Percentiles rank a stretch among this genome's conserved stretches.
phyloP scores from a whole-genome alignment of 2,113 vertebrate genomes.

The Electrona antarctica region DNA sequence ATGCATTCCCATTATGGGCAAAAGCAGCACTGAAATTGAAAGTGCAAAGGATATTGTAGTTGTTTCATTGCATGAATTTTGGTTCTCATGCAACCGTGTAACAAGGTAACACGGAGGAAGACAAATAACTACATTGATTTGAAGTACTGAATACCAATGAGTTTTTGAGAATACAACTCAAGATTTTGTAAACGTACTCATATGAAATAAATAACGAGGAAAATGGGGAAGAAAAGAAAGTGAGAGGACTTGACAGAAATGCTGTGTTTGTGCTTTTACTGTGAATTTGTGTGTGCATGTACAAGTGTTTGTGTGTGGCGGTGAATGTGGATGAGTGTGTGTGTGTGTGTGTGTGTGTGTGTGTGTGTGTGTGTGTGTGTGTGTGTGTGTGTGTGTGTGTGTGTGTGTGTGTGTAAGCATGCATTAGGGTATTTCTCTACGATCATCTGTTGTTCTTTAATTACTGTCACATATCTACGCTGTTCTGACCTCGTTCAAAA shows the following conservation, averaged over 20 bases:
- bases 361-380: too few relatives aligned
- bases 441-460: background rate
- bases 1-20: constrained; percentile 44
- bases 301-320: too few relatives aligned
- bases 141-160: constrained; percentile 28
- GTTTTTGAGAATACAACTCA: constrained; percentile 6
- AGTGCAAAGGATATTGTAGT: constrained; percentile 58
- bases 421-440: background rate
- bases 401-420: too few relatives aligned
- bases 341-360: too few relatives aligned
- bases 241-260: background rate
- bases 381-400: too few relatives aligned
- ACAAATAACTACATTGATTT: constrained; percentile 39
- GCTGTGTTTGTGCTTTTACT: too few relatives aligned
- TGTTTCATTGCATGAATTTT: constrained; percentile 38
- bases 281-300: too few relatives aligned
- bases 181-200: background rate
- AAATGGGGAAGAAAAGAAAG: background rate
- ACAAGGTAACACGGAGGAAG: constrained; percentile 12
- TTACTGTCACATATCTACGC: constrained; percentile 5
- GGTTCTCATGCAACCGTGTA: constrained; percentile 30
- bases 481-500: constrained; percentile 25
- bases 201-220: background rate
- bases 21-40: constrained; percentile 58
- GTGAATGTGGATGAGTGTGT: too few relatives aligned